A percentile compares a stretch with the other conserved stretches of the same genome.
These are phyloP conservation scores for Ia io DNA, from an alignment of 2,113 vertebrate species.

Conservation along the genomic window DNA sequence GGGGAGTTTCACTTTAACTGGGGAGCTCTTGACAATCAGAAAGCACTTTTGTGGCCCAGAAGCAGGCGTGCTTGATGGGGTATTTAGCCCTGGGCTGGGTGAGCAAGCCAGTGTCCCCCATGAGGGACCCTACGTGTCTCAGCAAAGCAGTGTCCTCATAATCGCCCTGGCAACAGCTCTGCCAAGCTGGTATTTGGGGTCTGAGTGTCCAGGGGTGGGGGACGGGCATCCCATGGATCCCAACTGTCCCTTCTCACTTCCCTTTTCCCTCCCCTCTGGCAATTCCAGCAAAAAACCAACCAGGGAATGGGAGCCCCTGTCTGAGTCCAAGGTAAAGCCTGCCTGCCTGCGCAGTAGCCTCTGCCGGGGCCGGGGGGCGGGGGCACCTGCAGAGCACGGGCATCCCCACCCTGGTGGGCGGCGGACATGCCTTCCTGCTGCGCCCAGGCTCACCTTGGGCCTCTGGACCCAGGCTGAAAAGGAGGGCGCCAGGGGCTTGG, in stretches of 20 bases:
- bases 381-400: conserved; percentile 44
- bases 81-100: too few relatives aligned
- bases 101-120: not conserved
- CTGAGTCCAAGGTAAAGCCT: conserved; percentile 88
- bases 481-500: conserved; percentile 17
- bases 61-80: not conserved
- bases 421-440: not conserved
- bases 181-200: not conserved
- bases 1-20: not conserved
- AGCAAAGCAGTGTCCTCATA: not conserved
- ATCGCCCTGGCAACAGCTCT: not conserved
- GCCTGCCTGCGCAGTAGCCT: conserved; percentile 63
- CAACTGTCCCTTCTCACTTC: conserved; percentile 71
- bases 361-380: conserved; percentile 46
- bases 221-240: not conserved
- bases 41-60: not conserved
- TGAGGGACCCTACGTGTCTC: rapidly evolving
- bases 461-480: not conserved
- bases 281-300: conserved; percentile 87
- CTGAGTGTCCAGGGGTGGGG: not conserved
- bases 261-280: conserved; percentile 74
- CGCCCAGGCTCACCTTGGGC: not conserved
- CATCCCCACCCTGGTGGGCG: not conserved
- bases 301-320: conserved; percentile 86
- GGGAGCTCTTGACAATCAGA: not conserved